Percentiles rank a stretch among this genome's conserved stretches.
Conservation (phyloP, 1,140 invertebrate genomes). For the Psix sp. region DNA sequence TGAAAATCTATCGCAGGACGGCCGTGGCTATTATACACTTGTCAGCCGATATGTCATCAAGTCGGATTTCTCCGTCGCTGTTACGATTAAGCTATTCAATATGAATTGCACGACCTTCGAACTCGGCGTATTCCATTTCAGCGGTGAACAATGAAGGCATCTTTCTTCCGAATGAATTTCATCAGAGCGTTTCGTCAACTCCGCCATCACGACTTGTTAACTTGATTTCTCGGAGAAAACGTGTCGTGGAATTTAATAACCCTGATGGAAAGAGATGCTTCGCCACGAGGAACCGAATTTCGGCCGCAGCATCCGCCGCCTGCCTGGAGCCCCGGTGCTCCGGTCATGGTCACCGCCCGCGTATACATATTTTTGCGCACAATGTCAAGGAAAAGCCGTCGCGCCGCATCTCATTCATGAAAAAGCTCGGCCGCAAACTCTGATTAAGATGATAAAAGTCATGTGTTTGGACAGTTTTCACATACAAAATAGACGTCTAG, state of each 20-base stretch:
- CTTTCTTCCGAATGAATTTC: conserved; percentile 31
- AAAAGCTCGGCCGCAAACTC: conserved; percentile 41
- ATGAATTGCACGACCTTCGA: conserved; percentile 41
- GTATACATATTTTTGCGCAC: conserved; percentile 42
- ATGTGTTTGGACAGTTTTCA: conserved; percentile 52
- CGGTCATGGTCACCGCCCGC: conserved; percentile 40
- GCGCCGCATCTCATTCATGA: conserved; percentile 52
- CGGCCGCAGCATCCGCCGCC: not conserved
- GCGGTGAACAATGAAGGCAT: conserved; percentile 27
- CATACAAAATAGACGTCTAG: conserved; percentile 43
- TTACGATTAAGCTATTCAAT: conserved; percentile 46
- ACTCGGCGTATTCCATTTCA: conserved; percentile 31
- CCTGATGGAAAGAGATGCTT: not conserved
- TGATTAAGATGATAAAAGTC: conserved; percentile 57
- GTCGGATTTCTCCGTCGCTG: conserved; percentile 13
- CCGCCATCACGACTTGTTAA: conserved; percentile 2
- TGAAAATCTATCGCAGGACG: too few species aligned
- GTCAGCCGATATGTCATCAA: conserved; percentile 17
- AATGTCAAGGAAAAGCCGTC: conserved; percentile 55
- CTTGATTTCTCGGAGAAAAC: conserved; percentile 1
- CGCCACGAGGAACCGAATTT: not conserved
- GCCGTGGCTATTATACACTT: too few species aligned
- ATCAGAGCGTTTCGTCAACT: conserved; percentile 30
- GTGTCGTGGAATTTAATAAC: conserved; percentile 33
- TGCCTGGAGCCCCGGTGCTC: not conserved